A percentile compares a stretch with the other conserved stretches of the same genome.
Conservation (phyloP, 2,888 invertebrate species). For the Sinotaia quadrata region DNA sequence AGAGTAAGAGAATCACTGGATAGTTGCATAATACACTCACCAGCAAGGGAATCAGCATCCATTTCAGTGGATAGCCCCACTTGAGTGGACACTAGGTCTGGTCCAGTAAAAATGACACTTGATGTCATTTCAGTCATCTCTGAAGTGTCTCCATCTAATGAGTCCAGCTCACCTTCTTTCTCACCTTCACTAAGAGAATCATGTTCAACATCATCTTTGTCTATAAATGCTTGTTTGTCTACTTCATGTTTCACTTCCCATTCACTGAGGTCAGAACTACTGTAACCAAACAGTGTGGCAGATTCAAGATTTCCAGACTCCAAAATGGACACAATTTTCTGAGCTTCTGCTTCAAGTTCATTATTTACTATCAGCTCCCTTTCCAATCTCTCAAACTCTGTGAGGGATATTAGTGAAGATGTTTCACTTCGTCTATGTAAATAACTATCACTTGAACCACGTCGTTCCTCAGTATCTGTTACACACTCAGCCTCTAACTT, state of each 20-base stretch:
- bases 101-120: slow-evolving; percentile 53
- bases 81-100: slow-evolving; percentile 39
- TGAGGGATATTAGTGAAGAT: slow-evolving; percentile 67
- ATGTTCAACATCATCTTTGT: slow-evolving; percentile 57
- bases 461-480: slow-evolving; percentile 49
- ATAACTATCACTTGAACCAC: slow-evolving; percentile 70
- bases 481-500: slow-evolving; percentile 84
- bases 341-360: slow-evolving; percentile 69
- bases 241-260: slow-evolving; percentile 29
- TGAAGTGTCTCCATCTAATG: slow-evolving; percentile 61
- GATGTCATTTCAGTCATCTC: slow-evolving; percentile 64
- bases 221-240: slow-evolving; percentile 62
- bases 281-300: slow-evolving; percentile 40
- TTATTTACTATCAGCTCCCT: slow-evolving; percentile 62
- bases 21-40: slow-evolving; percentile 59
- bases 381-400: slow-evolving; percentile 70
- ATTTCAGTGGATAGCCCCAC: slow-evolving; percentile 48
- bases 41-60: slow-evolving; percentile 60
- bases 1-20: slow-evolving; percentile 59
- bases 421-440: slow-evolving; percentile 58
- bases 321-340: slow-evolving; percentile 69
- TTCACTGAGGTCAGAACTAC: slow-evolving; percentile 37
- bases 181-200: slow-evolving; percentile 62
- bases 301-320: slow-evolving; percentile 65
- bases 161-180: slow-evolving; percentile 57